Conservation (phyloP, 2,797 vertebrate genomes). For the Centropyge bicolor region DNA sequence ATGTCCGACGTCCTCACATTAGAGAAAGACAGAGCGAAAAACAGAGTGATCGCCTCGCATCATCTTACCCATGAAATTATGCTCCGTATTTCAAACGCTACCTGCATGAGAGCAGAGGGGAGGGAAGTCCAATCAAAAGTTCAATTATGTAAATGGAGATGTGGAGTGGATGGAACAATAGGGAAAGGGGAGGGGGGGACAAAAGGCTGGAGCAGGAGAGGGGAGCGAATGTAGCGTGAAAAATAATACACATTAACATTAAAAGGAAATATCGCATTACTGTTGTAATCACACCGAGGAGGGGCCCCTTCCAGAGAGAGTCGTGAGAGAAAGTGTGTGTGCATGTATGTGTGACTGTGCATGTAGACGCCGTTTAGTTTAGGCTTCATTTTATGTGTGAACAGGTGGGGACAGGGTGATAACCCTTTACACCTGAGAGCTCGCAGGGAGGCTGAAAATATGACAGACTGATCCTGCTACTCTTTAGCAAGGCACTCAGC, state of each 20-base stretch:
- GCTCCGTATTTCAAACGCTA: conserved; percentile 71
- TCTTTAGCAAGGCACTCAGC: conserved; percentile 21
- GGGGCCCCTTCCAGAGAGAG: conserved; percentile 51
- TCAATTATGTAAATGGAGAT: conserved; percentile 87
- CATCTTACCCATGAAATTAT: conserved; percentile 83
- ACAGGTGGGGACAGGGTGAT: conserved; percentile 43
- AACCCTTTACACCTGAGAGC: conserved; percentile 26
- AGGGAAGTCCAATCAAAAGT: conserved; percentile 86
- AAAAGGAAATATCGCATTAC: conserved; percentile 82
- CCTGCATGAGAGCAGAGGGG: conserved; percentile 59
- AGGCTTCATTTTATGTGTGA: conserved; percentile 44
- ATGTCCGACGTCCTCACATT: conserved; percentile 63
- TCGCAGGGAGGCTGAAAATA: conserved; percentile 15
- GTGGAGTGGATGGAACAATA: conserved; percentile 83
- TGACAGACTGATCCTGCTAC: conserved; percentile 3
- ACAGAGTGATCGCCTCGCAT: conserved; percentile 56
- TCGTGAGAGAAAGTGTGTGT: conserved; percentile 47
- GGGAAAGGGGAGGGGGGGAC: conserved; percentile 48
- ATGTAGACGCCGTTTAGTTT: conserved; percentile 45
- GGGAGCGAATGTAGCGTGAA: conserved; percentile 80
- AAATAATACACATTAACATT: conserved; percentile 86
- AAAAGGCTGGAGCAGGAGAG: conserved; percentile 72
- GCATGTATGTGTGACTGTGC: conserved; percentile 53
- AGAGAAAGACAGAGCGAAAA: conserved; percentile 19
- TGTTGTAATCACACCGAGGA: conserved; percentile 71